Evolutionary conservation across 2,113 vertebrate genomes (phyloP), one percentile per base, ranked within the genome.

Genomic region (Bubo blakistoni): DNA sequence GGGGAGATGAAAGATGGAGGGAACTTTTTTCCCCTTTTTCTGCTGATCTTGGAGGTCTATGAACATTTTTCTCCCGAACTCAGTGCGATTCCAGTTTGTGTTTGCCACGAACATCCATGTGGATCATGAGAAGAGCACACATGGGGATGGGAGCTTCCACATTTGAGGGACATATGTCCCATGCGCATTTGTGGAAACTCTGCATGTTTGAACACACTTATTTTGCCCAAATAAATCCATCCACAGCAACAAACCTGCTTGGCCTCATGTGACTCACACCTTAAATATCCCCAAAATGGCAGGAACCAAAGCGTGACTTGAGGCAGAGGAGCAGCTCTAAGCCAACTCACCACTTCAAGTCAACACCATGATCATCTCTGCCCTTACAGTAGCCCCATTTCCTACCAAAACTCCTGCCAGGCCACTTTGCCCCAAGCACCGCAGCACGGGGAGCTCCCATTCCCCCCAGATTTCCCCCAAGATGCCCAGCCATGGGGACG

Each of bases 161-260:
- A 0, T 34, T 38, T 44, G 40, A 27, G 27, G n/a, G 40, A 57
- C 42, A 3, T 1, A 0, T 0, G 1, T 21, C 36, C 59, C 46
- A 21, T 0, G 10, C 7, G 21, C 27, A 4, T 8, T 12, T 30
- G n/a, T 16, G 32, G 49, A 36, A 65, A 52, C n/a, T 4, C 70
- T 4, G 11, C 3, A 4, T 4, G 7, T 5, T 25, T 44, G n/a
- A 66, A 32, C 51, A 52, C 58, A 4, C 3, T 13, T 25, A 1
- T 27, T 79, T 69, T 59, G 11, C 44, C 78, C 47, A 29, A 46
- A 49, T 5, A 27, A 87, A 63, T 32, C 55, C 59, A 27, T 7
- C 63, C 38, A 13, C 42, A 22, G 26, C 42, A 24, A 20, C 27
- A 49, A 77, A 14, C 3, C 2, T 4, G 9, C 38, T 13, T 1